Conservation (phyloP, 2,888 invertebrate species). For the Athripsodes cinereus region DNA sequence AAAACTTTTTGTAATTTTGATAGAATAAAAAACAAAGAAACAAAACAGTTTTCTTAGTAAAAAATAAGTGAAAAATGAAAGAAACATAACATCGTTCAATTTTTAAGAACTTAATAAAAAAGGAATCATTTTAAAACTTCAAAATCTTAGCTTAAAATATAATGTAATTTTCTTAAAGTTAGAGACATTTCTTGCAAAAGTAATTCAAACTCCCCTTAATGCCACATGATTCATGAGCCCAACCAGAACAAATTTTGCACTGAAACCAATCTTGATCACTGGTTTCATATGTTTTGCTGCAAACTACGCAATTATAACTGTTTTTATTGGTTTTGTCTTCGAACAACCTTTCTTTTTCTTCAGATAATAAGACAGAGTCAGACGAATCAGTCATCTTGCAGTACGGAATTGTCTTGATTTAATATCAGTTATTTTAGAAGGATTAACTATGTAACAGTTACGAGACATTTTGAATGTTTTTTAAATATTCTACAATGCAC, state of each 20-base stretch:
- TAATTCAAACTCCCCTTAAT: not conserved
- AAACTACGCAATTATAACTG: slow-evolving; percentile 4
- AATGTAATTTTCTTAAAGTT: too few species aligned
- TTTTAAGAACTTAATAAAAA: too few species aligned
- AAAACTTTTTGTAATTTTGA: too few species aligned
- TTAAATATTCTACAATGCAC: too few species aligned
- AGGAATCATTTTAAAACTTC: too few species aligned
- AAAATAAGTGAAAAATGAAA: too few species aligned
- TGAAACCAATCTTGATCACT: slow-evolving; percentile 9
- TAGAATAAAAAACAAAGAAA: too few species aligned
- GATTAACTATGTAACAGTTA: too few species aligned
- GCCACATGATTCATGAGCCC: slow-evolving; percentile 4
- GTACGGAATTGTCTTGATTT: slow-evolving; percentile 19
- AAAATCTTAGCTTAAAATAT: not conserved
- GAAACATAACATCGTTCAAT: too few species aligned
- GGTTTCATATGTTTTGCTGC: slow-evolving; percentile 6
- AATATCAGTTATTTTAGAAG: too few species aligned
- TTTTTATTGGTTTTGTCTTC: slow-evolving; percentile 10
- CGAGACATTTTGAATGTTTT: too few species aligned
- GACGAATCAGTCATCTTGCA: slow-evolving; percentile 21
- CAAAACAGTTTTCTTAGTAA: too few species aligned
- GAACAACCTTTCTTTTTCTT: slow-evolving; percentile 22
- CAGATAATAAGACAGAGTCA: slow-evolving; percentile 22
- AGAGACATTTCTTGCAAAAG: slow-evolving; percentile 3
- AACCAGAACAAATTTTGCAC: slow-evolving; percentile 9